phyloP scores from a whole-genome alignment of 2,113 vertebrate species.

The Leucosticte australis region DNA sequence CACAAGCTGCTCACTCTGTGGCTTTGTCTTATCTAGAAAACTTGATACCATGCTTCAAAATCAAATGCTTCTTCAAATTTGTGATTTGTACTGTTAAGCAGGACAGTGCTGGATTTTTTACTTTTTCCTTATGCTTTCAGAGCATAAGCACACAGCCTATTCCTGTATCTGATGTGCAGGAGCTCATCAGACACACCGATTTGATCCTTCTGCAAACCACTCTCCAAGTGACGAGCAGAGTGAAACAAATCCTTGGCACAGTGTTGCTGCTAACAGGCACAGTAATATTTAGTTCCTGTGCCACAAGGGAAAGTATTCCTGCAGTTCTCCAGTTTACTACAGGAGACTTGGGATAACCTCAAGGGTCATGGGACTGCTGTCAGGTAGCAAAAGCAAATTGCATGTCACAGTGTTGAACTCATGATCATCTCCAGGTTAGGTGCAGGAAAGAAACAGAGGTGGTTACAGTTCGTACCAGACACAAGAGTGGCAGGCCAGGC shows the following conservation, averaged over 20 bases:
- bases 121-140: not conserved
- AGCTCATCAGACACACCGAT: not conserved
- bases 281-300: not conserved
- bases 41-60: not conserved
- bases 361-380: not conserved
- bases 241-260: not conserved
- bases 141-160: not conserved
- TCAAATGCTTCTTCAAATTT: not conserved
- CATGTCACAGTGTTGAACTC: not conserved
- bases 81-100: not conserved
- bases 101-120: not conserved
- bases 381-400: not conserved
- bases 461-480: fast-evolving
- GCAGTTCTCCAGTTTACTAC: not conserved
- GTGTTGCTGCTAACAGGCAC: not conserved
- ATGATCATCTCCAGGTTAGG: not conserved
- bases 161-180: not conserved
- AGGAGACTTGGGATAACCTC: not conserved
- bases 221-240: not conserved
- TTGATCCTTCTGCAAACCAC: not conserved
- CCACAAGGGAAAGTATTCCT: not conserved
- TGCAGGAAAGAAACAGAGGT: not conserved
- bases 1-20: not conserved
- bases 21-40: not conserved
- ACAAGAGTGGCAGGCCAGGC: not conserved